These are phyloP conservation scores for Idaea biselata DNA, from an alignment of 2,888 invertebrate species.

Conservation along the genomic window DNA sequence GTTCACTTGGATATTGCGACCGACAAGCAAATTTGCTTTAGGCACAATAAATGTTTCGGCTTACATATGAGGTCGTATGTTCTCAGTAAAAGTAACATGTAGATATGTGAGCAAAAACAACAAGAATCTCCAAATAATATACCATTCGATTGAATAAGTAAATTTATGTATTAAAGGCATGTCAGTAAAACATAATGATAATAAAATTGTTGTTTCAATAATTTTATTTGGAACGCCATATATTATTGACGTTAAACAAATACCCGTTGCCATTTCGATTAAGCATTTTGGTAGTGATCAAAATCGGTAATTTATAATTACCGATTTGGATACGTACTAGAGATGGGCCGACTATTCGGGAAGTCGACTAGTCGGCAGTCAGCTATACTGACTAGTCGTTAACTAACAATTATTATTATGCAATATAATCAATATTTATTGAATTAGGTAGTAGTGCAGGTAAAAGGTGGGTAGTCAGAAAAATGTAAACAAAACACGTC, in stretches of 20 bases:
- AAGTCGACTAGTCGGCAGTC: too few species aligned
- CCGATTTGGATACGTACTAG: too few species aligned
- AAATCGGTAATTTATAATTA: too few species aligned
- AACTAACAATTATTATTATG: too few species aligned
- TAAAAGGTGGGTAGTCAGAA: too few species aligned
- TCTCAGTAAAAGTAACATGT: neutral
- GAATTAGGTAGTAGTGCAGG: too few species aligned
- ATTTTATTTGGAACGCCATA: neutral
- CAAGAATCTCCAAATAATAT: neutral
- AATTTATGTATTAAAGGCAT: neutral
- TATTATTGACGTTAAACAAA: neutral
- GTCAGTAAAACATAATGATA: neutral
- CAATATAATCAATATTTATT: too few species aligned
- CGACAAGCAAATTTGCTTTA: conserved; percentile 76
- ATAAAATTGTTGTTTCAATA: neutral
- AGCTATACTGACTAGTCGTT: too few species aligned
- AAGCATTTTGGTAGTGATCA: too few species aligned
- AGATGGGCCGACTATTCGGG: too few species aligned
- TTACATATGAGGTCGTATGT: conserved; percentile 48
- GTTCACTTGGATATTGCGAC: conserved; percentile 73
- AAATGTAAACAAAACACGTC: too few species aligned
- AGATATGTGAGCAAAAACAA: neutral
- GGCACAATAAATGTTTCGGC: conserved; percentile 73
- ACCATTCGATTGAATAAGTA: neutral
- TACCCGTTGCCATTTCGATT: too few species aligned